Evolutionary conservation across 2,797 vertebrate genomes (phyloP), one percentile per base, ranked within the genome.

Genomic region (Galago senegalensis): DNA sequence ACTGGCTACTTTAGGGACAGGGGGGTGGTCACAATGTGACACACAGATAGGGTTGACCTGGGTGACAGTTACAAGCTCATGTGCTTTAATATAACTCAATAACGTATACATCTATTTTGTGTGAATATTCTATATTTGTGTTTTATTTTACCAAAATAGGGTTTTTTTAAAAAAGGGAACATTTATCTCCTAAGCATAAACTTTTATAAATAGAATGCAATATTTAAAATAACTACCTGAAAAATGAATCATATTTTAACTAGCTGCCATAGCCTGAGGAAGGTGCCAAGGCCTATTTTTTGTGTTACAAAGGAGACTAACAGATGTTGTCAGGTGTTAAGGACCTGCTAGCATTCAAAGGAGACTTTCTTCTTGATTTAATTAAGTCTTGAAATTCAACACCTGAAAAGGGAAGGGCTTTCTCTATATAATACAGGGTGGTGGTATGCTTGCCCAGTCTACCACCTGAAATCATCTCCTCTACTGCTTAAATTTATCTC

Each of bases 141-240:
- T 53, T 92, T 92, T 46, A 40, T 53, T 84, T 92, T 49, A 77
- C 7, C 46, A 49, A 49, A 77, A 76, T 75, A 69, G 23, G 0
- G 0, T 0, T n/a, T 75, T 87, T 75, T 60, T 34, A 4, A 17
- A 77, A 43, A 12, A 31, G 56, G 4, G 43, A 72, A 72, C 69
- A 85, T 46, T 49, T 89, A 14, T n/a, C 77, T 23, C 49, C 75
- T 40, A 79, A 43, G 27, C 18, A 1, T 79, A 75, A 92, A 25
- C 31, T 63, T 18, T 80, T 17, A 87, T 63, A 63, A 87, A 40
- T 17, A 81, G 31, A 96, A 70, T 34, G 25, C 7, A 60, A 40
- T 18, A 29, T 56, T 60, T 46, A 96, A 94, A 93, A 82, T 27
- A 87, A 87, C 27, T 43, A 72, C 23, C 79, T 67, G 69, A 94